Evolutionary conservation across 2,888 invertebrate genomes (phyloP).

Genomic region (Lamproptera curius): DNA sequence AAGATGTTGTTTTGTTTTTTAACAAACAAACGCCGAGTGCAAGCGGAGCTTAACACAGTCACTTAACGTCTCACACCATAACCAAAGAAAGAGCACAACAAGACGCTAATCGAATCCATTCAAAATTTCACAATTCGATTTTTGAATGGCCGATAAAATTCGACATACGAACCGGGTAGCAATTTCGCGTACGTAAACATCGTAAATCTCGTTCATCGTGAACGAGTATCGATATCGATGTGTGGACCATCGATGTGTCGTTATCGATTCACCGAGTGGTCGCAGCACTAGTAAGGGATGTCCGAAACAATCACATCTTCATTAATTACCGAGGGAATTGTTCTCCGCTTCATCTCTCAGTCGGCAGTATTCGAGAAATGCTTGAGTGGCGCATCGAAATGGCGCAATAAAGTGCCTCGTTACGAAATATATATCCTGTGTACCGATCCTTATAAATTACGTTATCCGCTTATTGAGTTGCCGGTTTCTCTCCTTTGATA

Average conservation of each 20-base stretch:
- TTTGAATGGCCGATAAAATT: constrained; percentile 69
- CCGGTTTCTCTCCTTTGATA: neutral
- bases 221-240: constrained; percentile 66
- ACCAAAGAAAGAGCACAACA: constrained; percentile 43
- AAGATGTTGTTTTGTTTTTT: too few species aligned
- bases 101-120: constrained; percentile 53
- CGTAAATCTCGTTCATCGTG: constrained; percentile 70
- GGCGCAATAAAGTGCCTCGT: constrained; percentile 21
- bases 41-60: constrained; percentile 31
- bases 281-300: constrained; percentile 54
- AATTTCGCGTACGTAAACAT: constrained; percentile 68
- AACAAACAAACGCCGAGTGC: too few species aligned
- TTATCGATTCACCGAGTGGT: constrained; percentile 58
- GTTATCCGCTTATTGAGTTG: neutral
- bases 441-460: neutral
- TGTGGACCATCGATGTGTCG: too few species aligned
- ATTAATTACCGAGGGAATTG: constrained; percentile 69
- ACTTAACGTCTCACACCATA: constrained; percentile 39
- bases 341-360: constrained; percentile 37
- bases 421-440: neutral
- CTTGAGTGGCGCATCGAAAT: neutral
- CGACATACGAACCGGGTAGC: constrained; percentile 62
- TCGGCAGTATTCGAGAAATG: constrained; percentile 32
- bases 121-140: constrained; percentile 52
- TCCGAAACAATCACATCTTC: constrained; percentile 69